Percentiles rank a stretch among this genome's conserved stretches.
These are phyloP conservation scores for Neodiprion lecontei DNA, from an alignment of 1,140 invertebrate genomes.

Conservation along the genomic window DNA sequence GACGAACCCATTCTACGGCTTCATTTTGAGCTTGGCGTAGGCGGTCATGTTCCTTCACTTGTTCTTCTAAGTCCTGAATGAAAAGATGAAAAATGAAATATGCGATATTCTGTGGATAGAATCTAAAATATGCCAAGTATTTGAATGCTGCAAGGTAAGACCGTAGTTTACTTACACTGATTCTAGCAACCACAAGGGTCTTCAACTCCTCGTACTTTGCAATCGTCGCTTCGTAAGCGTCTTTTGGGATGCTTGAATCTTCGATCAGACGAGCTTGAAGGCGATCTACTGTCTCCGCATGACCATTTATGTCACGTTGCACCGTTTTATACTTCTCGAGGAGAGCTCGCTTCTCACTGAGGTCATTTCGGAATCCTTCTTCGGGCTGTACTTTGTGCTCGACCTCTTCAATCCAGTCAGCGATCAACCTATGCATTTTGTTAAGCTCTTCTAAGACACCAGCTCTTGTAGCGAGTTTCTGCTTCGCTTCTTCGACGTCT, in stretches of 20 bases:
- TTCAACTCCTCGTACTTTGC: conserved; percentile 75
- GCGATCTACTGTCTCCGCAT: conserved; percentile 77
- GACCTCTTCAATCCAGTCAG: conserved; percentile 87
- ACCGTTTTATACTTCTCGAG: conserved; percentile 83
- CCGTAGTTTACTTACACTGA: conserved; percentile 59
- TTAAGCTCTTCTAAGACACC: conserved; percentile 84
- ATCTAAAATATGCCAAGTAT: conserved; percentile 25
- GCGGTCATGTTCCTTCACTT: conserved; percentile 87
- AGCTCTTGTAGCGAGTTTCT: conserved; percentile 73
- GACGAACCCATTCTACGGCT: conserved; percentile 88
- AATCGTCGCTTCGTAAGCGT: conserved; percentile 74
- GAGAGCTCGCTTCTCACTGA: conserved; percentile 88
- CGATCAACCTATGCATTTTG: conserved; percentile 78
- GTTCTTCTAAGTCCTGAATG: conserved; percentile 73
- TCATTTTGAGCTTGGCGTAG: conserved; percentile 84
- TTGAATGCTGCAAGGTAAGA: conserved; percentile 9
- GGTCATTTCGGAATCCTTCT: conserved; percentile 78
- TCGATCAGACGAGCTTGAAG: conserved; percentile 72
- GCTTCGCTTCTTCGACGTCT: conserved; percentile 81
- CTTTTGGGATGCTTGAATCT: conserved; percentile 69
- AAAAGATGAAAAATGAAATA: conserved; percentile 18
- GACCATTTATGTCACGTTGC: conserved; percentile 77
- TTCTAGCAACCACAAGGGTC: conserved; percentile 69
- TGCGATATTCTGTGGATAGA: conserved; percentile 19
- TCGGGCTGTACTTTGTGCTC: conserved; percentile 80